phyloP scores from a whole-genome alignment of 2,888 invertebrate genomes.

The Diaphora mendica region DNA sequence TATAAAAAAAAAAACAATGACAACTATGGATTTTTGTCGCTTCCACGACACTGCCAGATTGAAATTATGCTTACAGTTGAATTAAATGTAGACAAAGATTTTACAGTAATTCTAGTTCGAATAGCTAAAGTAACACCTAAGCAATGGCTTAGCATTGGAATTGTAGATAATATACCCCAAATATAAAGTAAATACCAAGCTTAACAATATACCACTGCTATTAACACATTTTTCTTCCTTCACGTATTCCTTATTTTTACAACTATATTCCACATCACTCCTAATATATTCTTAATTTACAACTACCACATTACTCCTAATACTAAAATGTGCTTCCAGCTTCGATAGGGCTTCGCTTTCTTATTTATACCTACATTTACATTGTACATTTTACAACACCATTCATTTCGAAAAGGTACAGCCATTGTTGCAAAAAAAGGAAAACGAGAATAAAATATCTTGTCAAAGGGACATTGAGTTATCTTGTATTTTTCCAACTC shows the following conservation, averaged over 20 bases:
- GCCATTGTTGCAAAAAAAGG: slow-evolving; percentile 23
- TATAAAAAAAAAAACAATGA: slow-evolving; percentile 56
- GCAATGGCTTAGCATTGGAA: slow-evolving; percentile 55
- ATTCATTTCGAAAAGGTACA: slow-evolving; percentile 49
- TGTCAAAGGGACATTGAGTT: slow-evolving; percentile 12
- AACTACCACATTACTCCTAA: neutral
- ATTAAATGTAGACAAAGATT: slow-evolving; percentile 57
- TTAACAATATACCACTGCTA: slow-evolving; percentile 57
- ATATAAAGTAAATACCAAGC: slow-evolving; percentile 38
- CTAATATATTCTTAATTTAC: slow-evolving; percentile 27
- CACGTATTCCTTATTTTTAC: slow-evolving; percentile 36
- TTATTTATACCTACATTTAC: slow-evolving; percentile 54
- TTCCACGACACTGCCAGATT: slow-evolving; percentile 72
- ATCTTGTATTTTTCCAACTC: slow-evolving; percentile 24
- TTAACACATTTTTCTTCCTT: slow-evolving; percentile 49
- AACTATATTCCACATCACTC: slow-evolving; percentile 16
- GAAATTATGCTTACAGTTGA: slow-evolving; percentile 64
- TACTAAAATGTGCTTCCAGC: slow-evolving; percentile 55
- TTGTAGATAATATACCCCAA: slow-evolving; percentile 41
- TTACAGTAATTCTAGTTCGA: slow-evolving; percentile 52
- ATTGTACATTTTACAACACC: slow-evolving; percentile 42
- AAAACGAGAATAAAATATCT: neutral
- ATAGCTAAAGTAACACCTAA: slow-evolving; percentile 60
- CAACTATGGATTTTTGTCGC: slow-evolving; percentile 68
- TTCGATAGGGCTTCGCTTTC: slow-evolving; percentile 66